Evolutionary conservation across 1,140 invertebrate genomes (phyloP), one percentile per base, ranked within the genome.

Genomic region (Trichomalopsis sarcophagae): DNA sequence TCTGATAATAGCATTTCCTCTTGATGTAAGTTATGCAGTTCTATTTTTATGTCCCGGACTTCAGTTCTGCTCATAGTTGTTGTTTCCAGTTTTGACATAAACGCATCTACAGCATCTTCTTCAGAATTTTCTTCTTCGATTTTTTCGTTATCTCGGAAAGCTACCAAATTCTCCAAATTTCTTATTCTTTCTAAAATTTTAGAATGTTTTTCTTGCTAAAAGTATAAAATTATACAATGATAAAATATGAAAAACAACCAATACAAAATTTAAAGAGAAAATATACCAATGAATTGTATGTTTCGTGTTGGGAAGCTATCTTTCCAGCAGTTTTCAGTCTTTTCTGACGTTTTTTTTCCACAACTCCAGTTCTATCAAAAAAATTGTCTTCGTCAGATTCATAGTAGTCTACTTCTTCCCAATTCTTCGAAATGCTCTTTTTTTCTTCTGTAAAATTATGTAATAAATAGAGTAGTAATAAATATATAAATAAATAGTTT

Each of bases 361-460:
- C 95, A 73, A 96, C 95, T 4, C 98, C 98, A 4, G 98, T 99
- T 87, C 98, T 94, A 92, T 99, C 98, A 75, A 98, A 94, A 93
- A 97, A 99, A n/a, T 96, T 97, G 91, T 99, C 98, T 86, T 99
- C 98, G 91, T 99, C 98, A 33, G 97, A 98, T 88, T 98, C 97
- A 92, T 98, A 98, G 91, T 94, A 99, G 93, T 99, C 98, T 90
- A 98, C 96, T 36, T 97, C 97, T 90, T 96, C 96, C 96, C 96
- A 96, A 89, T 97, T 96, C 85, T 95, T 95, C 11, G 91, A 89
- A 90, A 97, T 97, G 4, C 95, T 92, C 79, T 96, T 96, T 87
- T 94, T 91, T 68, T 96, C 94, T 87, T 95, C 94, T 95, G 82
- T 71, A 89, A 89, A 85, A 86, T 36, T 36, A 55, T 76, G 82